These are phyloP conservation scores for Osmoderma eremita DNA, from an alignment of 2,888 invertebrate species.

Conservation along the genomic window DNA sequence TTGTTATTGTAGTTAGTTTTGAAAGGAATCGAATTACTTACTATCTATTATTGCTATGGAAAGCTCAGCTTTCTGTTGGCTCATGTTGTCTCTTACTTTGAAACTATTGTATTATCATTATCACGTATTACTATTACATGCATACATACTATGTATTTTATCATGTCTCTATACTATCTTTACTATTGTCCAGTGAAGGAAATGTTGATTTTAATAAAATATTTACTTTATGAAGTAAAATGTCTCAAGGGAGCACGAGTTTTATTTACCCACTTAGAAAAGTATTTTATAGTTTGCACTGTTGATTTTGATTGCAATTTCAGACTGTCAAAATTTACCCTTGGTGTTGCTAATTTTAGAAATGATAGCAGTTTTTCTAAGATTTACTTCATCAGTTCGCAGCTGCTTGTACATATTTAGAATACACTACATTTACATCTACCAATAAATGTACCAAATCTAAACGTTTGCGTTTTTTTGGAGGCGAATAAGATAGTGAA, in stretches of 20 bases:
- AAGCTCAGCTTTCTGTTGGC: neutral
- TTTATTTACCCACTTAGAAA: neutral
- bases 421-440: too few relatives aligned
- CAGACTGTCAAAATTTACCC: too few relatives aligned
- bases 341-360: too few relatives aligned
- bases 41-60: neutral
- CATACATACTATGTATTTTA: constrained; percentile 8
- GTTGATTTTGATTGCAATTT: too few relatives aligned
- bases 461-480: too few relatives aligned
- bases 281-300: too few relatives aligned
- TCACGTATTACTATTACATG: neutral
- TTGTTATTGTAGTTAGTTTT: neutral
- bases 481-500: too few relatives aligned
- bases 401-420: too few relatives aligned
- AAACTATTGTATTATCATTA: neutral
- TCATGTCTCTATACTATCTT: constrained; percentile 2
- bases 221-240: constrained; percentile 33
- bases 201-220: constrained; percentile 34
- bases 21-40: neutral
- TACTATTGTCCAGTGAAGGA: constrained; percentile 15
- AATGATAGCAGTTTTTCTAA: too few relatives aligned
- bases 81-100: constrained; percentile 8
- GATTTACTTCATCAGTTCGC: too few relatives aligned
- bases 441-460: too few relatives aligned
- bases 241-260: neutral